Evolutionary conservation across 92 coral and sea anemone genomes (phyloP), one percentile per base, ranked within the genome.

Genomic region (Zoanthus sociatus): DNA sequence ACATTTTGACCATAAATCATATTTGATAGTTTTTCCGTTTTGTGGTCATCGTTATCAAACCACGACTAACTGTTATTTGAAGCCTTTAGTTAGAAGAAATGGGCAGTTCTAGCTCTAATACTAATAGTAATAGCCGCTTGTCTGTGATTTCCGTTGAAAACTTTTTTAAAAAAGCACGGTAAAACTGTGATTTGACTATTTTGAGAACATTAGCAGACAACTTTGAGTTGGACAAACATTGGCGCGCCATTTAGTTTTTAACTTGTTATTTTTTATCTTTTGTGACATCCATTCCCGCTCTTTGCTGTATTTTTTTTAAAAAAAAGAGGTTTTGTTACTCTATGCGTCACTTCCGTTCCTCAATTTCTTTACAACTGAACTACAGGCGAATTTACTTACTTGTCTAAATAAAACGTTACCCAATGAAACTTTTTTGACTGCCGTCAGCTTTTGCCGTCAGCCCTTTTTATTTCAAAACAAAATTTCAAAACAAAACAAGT

Each of bases 1-100:
- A 46, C 14, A 5, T 66, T 81, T 64, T 70, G 47, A 48, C 64
- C 84, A 78, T 69, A 56, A 78, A 60, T 33, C 45, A 46, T 66
- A 46, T 64, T 46, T 66, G 9, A 48, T 32, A 13, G 3, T 26
- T 30, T 66, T 81, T 81, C 74, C 66, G 10, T 46, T 47, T 30
- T 81, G 74, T 18, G 74, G 75, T 81, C 67, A 53, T 37, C 44
- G 45, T 30, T 67, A 45, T 8, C 4, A 69, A 17, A 63, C 69
- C 69, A 63, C 69, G 6, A 63, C 31, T 20, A 21, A 63, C 21
- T 63, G 9, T 63, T 63, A 63, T 63, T 31, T n/a, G 9, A 15
- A 6, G 15, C 15, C n/a, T 58, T 58, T 4, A 58, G 64, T 13
- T 58, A 9, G n/a, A 15, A 58, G n/a, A 13, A 14, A 14, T 58